Evolutionary conservation across 2,113 vertebrate genomes (phyloP).

Genomic region (Ascaphus truei): DNA sequence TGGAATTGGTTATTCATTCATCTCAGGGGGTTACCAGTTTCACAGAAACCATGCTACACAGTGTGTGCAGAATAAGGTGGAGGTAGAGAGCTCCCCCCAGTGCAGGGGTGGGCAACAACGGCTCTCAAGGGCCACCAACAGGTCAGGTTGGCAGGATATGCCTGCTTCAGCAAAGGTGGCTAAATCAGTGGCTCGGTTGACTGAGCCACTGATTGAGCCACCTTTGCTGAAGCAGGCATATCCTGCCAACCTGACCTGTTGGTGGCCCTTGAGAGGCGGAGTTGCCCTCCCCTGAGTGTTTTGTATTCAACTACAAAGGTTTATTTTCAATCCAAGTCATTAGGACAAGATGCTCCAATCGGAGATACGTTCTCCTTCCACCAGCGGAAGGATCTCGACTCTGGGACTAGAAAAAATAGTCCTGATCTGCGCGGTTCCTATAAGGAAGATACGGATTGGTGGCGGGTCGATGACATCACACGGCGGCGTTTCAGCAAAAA

Average conservation of each 20-base stretch:
- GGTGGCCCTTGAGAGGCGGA: no score
- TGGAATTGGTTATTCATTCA: background rate
- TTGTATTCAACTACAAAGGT: no score
- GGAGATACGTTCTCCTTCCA: background rate
- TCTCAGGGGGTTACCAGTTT: background rate
- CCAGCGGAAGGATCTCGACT: background rate
- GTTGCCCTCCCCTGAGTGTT: no score
- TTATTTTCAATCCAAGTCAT: background rate
- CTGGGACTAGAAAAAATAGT: conserved; percentile 61
- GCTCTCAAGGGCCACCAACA: no score
- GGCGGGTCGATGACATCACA: conserved; percentile 53
- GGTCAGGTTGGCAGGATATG: no score
- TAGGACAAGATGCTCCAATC: background rate
- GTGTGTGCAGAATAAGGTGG: background rate
- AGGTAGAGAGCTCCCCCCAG: no score
- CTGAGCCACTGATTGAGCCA: no score
- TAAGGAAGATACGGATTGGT: conserved; percentile 64
- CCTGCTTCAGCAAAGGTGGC: no score
- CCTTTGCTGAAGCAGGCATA: no score
- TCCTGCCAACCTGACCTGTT: no score
- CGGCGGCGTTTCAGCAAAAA: conserved; percentile 79
- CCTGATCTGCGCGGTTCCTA: conserved; percentile 67
- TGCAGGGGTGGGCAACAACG: no score
- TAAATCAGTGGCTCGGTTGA: no score
- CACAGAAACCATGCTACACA: conserved; percentile 19